These are phyloP conservation scores for Cataglyphis cursor DNA, from an alignment of 2,888 invertebrate species.

Conservation along the genomic window DNA sequence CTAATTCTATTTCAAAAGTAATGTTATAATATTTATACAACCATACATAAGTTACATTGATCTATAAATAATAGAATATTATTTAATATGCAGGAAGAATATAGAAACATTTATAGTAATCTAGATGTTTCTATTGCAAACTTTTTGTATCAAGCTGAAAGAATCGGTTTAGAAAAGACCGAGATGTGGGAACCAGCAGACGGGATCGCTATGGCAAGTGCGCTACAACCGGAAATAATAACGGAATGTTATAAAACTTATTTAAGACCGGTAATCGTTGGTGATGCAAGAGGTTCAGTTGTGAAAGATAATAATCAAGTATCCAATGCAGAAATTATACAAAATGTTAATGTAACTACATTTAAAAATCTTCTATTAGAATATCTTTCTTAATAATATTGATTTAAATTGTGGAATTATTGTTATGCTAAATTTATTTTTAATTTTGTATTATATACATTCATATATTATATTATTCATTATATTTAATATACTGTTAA, in stretches of 20 bases:
- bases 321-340: conserved; percentile 72
- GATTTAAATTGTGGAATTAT: not conserved
- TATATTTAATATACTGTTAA: not conserved
- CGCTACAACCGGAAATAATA: conserved; percentile 75
- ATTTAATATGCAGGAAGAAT: conserved; percentile 87
- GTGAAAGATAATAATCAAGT: conserved; percentile 72
- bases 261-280: conserved; percentile 74
- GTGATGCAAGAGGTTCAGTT: conserved; percentile 75
- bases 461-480: conserved; percentile 8
- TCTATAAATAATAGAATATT: conserved; percentile 16
- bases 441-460: conserved; percentile 13
- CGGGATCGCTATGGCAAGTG: conserved; percentile 72
- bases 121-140: conserved; percentile 85
- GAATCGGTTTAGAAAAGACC: conserved; percentile 61
- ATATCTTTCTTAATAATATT: conserved; percentile 46
- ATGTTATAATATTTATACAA: conserved; percentile 36
- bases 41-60: not conserved
- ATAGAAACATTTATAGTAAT: conserved; percentile 86
- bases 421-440: conserved; percentile 1
- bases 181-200: conserved; percentile 77
- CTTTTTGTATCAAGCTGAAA: conserved; percentile 88
- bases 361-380: conserved; percentile 61
- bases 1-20: conserved; percentile 78
- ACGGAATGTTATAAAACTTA: conserved; percentile 61
- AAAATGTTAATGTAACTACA: conserved; percentile 55